Base-by-base conservation (phyloP, 2,888 invertebrate species). In the Petrophora chlorosata region DNA sequence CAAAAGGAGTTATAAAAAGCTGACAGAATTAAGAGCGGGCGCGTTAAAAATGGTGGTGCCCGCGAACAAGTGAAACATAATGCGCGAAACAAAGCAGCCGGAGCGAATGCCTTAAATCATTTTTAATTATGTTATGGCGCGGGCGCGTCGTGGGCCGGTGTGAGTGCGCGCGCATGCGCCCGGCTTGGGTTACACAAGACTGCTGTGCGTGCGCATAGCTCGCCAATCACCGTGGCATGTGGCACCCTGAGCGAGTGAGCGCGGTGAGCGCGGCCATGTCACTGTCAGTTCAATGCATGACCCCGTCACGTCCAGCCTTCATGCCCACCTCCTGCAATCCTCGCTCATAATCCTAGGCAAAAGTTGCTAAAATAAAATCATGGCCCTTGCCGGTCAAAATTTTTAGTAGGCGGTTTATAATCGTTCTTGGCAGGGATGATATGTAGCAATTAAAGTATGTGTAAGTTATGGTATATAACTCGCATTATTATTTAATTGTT, bases 41-140 rank as follows among this genome's bases (percentile, higher is more conserved):
- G 82, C 82, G 82, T 84, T 85, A 85, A 86, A 79, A 84, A 84
- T 79, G 79, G 74, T 75, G 76, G 81, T 76, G 77, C 76, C 75
- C 84, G 87, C 79, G 85, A 87, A 89, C 90, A 89, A 85, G 88
- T 88, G 89, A 89, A 90, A 90, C 85, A 90, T 87, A 87, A 90
- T 82, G 90, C 90, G 90, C 87, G 89, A 90, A 90, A 90, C 88
- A 90, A 90, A 89, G 89, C 90, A 89, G 90, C 86, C 90, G 89
- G 83, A 85, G 88, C 90, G 88, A 88, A 89, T 87, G 88, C 87
- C 79, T 87, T 90, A 90, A 90, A 90, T 90, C 90, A 90, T 89
- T 90, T 90, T 90, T 90, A 90, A 90, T 90, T 90, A 90, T 90
- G 90, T 90, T 90, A 90, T 90, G 90, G 90, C 87, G 87, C 76